phyloP scores from a whole-genome alignment of 1,140 invertebrate species.

The Prorops nasuta region DNA sequence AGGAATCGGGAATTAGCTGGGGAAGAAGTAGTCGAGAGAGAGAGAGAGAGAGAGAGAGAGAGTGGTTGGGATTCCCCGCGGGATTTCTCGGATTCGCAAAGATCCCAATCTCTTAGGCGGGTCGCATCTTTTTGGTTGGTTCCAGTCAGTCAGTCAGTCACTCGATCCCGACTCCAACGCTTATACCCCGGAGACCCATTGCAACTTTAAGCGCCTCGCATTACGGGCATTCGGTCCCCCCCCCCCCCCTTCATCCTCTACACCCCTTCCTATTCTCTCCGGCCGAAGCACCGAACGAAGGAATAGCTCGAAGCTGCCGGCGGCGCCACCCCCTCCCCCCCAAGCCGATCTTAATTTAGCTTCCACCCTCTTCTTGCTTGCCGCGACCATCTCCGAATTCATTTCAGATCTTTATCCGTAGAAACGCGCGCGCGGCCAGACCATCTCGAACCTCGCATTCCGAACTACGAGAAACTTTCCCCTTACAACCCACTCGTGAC shows the following conservation, averaged over 20 bases:
- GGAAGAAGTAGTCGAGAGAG: background rate
- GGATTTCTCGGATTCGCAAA: background rate
- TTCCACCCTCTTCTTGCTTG: too few relatives aligned
- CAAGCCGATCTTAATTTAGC: too few relatives aligned
- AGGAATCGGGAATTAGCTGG: slow-evolving; percentile 2
- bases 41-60: background rate
- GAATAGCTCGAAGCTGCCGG: too few relatives aligned
- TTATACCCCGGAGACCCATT: slow-evolving; percentile 40
- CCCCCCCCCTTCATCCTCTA: slow-evolving; percentile 19
- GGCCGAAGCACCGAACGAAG: background rate
- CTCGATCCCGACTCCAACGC: slow-evolving; percentile 26
- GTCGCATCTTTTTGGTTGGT: slow-evolving; percentile 33
- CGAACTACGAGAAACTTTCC: too few relatives aligned
- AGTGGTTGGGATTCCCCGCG: slow-evolving; percentile 1
- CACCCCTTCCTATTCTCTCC: background rate
- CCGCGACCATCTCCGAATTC: too few relatives aligned
- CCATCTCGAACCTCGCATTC: too few relatives aligned
- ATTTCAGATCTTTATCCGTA: background rate
- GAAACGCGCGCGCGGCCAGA: too few relatives aligned
- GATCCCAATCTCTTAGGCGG: slow-evolving; percentile 38
- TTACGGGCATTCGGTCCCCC: slow-evolving; percentile 41
- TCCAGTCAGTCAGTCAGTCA: slow-evolving; percentile 33
- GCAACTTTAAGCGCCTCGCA: slow-evolving; percentile 46
- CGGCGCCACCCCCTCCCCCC: too few relatives aligned
- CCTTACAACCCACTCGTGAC: too few relatives aligned